phyloP scores from a whole-genome alignment of 1,140 invertebrate species.

The Cecropterus lyciades region DNA sequence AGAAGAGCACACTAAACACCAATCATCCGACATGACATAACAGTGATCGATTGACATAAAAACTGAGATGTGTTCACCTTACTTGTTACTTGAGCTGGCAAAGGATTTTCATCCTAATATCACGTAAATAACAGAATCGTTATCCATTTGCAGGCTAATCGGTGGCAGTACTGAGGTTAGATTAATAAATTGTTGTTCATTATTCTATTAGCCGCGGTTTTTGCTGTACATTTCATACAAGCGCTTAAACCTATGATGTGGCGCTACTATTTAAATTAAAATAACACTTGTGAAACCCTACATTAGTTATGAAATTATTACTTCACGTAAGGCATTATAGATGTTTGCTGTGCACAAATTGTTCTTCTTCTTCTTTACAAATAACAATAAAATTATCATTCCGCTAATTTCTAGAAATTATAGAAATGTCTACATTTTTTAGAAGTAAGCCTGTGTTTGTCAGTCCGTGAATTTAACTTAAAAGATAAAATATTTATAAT shows the following conservation, averaged over 20 bases:
- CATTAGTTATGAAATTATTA: no score
- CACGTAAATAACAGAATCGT: slow-evolving; percentile 8
- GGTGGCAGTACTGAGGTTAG: not conserved
- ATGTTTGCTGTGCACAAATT: no score
- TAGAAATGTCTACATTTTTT: no score
- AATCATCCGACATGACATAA: not conserved
- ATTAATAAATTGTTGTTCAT: slow-evolving; percentile 13
- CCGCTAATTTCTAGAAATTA: no score
- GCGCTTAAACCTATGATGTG: not conserved
- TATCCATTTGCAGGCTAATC: not conserved
- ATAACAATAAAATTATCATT: no score
- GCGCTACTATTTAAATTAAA: not conserved
- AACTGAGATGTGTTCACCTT: slow-evolving; percentile 1
- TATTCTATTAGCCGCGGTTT: slow-evolving; percentile 6
- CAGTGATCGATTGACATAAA: slow-evolving; percentile 28
- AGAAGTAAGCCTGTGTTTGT: no score
- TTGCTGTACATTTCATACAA: not conserved
- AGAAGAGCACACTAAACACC: not conserved
- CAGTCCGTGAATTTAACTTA: no score
- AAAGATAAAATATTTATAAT: no score
- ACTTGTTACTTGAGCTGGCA: not conserved
- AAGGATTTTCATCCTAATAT: slow-evolving; percentile 13
- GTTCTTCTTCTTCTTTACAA: no score
- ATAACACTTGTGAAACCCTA: no score
- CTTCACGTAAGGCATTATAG: no score